These are phyloP conservation scores for Apolygus lucorum DNA, from an alignment of 1,140 invertebrate species.

Conservation along the genomic window DNA sequence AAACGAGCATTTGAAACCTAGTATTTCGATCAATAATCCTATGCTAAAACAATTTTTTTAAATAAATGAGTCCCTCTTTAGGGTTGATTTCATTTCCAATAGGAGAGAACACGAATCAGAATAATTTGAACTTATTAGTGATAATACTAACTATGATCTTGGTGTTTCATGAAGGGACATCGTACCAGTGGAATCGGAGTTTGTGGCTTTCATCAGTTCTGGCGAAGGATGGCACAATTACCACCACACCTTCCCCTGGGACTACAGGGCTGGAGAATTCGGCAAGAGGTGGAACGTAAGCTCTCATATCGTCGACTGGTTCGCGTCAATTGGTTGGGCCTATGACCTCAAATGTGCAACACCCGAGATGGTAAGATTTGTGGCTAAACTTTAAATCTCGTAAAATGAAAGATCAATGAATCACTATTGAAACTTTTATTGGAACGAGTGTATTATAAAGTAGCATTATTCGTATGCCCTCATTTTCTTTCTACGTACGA, in stretches of 20 bases:
- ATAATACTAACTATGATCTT: not conserved
- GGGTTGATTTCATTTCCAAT: too few relatives aligned
- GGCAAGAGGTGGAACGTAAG: constrained; percentile 42
- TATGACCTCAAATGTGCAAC: constrained; percentile 53
- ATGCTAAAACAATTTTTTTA: too few relatives aligned
- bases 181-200: constrained; percentile 51
- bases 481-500: too few relatives aligned
- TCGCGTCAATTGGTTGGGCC: constrained; percentile 45
- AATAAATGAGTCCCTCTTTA: not conserved
- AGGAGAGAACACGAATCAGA: too few relatives aligned
- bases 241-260: constrained; percentile 65
- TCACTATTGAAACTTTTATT: too few relatives aligned
- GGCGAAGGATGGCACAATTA: constrained; percentile 73
- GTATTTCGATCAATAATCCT: too few relatives aligned
- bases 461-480: too few relatives aligned
- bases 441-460: too few relatives aligned
- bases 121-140: too few relatives aligned
- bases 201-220: constrained; percentile 46
- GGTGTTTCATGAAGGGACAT: constrained; percentile 49
- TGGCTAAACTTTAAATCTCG: too few relatives aligned
- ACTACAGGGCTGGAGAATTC: constrained; percentile 65
- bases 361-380: constrained; percentile 43
- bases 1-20: too few relatives aligned
- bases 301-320: constrained; percentile 43
- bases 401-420: too few relatives aligned